Percentiles rank a stretch among this genome's conserved stretches.
Evolutionary conservation across 2,888 invertebrate genomes (phyloP).

Genomic region (Orgyia antiqua): DNA sequence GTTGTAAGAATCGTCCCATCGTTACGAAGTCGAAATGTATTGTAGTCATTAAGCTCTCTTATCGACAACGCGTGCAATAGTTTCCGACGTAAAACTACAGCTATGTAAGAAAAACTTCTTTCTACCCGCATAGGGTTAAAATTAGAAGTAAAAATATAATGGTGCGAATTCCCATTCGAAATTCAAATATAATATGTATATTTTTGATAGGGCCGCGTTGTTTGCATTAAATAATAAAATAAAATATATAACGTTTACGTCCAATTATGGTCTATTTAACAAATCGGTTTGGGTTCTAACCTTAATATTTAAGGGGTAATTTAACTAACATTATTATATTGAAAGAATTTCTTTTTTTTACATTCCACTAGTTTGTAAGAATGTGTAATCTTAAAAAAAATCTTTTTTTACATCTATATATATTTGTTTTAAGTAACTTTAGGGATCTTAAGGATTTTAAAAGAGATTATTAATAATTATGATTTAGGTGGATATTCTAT

Average conservation of each 20-base stretch:
- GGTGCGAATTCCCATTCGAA: not conserved
- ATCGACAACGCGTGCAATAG: slow-evolving; percentile 11
- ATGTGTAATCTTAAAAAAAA: slow-evolving; percentile 46
- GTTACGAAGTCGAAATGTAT: slow-evolving; percentile 52
- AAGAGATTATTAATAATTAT: slow-evolving; percentile 59
- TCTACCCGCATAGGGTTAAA: no score
- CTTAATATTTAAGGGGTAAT: slow-evolving; percentile 62
- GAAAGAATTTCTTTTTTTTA: slow-evolving; percentile 41
- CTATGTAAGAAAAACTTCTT: no score
- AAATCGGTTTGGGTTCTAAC: slow-evolving; percentile 71
- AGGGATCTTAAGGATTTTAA: slow-evolving; percentile 25
- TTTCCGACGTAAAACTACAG: slow-evolving; percentile 4
- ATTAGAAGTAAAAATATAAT: no score
- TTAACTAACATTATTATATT: slow-evolving; percentile 54
- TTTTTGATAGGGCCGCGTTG: slow-evolving; percentile 12
- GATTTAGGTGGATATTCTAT: slow-evolving; percentile 42
- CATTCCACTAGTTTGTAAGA: slow-evolving; percentile 66
- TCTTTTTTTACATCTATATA: slow-evolving; percentile 31
- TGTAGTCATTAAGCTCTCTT: slow-evolving; percentile 66
- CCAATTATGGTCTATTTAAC: slow-evolving; percentile 50
- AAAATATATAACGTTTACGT: slow-evolving; percentile 26
- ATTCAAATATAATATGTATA: slow-evolving; percentile 12
- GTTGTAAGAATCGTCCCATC: slow-evolving; percentile 61
- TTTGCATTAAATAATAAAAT: slow-evolving; percentile 16
- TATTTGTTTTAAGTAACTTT: no score